Conservation (phyloP, 1,140 invertebrate species). For the Amphibalanus amphitrite region DNA sequence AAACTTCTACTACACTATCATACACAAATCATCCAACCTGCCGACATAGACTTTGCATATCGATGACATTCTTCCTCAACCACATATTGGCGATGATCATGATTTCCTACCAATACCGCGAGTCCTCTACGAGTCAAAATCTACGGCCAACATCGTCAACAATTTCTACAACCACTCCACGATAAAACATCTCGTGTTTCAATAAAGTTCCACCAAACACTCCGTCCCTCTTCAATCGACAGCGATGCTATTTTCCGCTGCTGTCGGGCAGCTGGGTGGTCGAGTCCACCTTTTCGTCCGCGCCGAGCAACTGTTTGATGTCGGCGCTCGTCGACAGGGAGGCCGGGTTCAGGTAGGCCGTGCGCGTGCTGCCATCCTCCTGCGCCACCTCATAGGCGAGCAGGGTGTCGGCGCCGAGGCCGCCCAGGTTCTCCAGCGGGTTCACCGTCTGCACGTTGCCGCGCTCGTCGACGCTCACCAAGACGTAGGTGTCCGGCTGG, state of each 20-base stretch:
- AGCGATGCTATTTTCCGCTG: neutral
- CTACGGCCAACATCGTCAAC: no score
- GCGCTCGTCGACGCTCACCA: neutral
- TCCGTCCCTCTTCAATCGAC: no score
- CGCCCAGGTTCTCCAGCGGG: neutral
- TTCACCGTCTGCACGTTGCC: neutral
- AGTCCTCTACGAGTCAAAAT: no score
- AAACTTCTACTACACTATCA: no score
- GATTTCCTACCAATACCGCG: no score
- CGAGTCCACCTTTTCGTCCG: neutral
- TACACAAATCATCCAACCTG: no score
- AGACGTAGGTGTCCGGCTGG: neutral
- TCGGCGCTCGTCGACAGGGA: neutral
- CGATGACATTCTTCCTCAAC: no score
- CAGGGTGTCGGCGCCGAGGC: neutral
- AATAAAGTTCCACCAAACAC: no score
- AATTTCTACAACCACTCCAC: no score
- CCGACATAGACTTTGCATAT: no score
- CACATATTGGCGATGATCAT: no score
- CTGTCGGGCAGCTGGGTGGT: neutral
- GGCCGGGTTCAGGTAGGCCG: neutral
- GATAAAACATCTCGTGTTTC: no score
- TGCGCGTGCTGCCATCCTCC: conserved; percentile 1
- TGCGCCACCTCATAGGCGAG: neutral
- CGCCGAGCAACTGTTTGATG: neutral